Evolutionary conservation across 64 coral and sea anemone species (phyloP).

Genomic region (Platygyra sinensis): DNA sequence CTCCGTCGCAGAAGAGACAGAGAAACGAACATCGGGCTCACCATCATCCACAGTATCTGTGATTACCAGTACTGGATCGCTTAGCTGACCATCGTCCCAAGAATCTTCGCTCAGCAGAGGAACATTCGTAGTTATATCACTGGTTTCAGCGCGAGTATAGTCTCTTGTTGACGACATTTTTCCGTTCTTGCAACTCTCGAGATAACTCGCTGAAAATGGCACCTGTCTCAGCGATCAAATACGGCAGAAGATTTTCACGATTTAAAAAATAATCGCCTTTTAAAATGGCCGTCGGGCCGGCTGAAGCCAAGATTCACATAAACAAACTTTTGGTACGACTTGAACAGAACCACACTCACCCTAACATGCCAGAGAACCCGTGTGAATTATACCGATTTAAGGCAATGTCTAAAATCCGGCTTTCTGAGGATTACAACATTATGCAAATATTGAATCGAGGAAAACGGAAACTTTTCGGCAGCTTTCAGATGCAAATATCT

Average conservation of each 20-base stretch:
- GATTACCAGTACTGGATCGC: background rate
- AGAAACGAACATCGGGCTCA: background rate
- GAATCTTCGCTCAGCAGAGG: conserved; percentile 24
- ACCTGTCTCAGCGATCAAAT: background rate
- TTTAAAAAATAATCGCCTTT: background rate
- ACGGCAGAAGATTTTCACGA: background rate
- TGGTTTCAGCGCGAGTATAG: conserved; percentile 23
- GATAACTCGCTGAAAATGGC: background rate
- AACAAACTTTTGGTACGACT: background rate
- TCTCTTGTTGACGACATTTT: conserved; percentile 36
- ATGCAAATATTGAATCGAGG: too few relatives aligned
- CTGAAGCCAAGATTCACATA: background rate
- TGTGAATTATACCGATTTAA: too few relatives aligned
- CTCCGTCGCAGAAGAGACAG: background rate
- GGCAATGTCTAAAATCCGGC: too few relatives aligned
- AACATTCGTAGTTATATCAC: conserved; percentile 11
- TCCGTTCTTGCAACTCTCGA: background rate
- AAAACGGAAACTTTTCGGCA: too few relatives aligned
- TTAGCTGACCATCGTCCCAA: background rate
- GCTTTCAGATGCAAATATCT: too few relatives aligned
- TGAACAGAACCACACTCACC: background rate
- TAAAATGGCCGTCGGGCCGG: conserved; percentile 1
- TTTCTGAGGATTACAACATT: too few relatives aligned
- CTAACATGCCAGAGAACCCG: background rate
- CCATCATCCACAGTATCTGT: background rate